phyloP scores from a whole-genome alignment of 2,113 vertebrate species.

The Rhynchopsitta pachyrhyncha region DNA sequence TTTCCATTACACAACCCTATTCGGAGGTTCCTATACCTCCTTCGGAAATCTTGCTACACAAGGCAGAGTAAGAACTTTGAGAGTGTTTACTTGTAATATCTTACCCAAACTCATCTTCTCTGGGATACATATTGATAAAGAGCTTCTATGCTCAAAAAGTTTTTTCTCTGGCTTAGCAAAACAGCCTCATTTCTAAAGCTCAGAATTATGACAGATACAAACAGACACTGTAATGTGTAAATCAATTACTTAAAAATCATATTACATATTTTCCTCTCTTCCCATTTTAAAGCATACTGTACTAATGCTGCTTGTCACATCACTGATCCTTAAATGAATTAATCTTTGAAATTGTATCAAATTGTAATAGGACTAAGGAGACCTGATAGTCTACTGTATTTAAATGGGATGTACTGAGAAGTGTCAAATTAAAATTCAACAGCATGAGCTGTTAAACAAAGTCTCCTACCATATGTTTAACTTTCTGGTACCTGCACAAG shows the following conservation, averaged over 20 bases:
- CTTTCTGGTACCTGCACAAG: neutral
- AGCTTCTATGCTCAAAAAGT: neutral
- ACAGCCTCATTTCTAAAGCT: neutral
- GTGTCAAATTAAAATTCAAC: neutral
- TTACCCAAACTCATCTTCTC: neutral
- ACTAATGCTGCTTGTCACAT: neutral
- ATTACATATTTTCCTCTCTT: neutral
- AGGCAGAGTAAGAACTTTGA: neutral
- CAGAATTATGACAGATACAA: neutral
- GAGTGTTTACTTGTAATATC: neutral
- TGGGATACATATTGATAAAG: neutral
- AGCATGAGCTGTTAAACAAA: neutral
- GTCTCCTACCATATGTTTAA: neutral
- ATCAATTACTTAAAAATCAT: neutral
- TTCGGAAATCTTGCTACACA: neutral
- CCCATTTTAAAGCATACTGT: neutral
- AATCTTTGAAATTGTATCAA: constrained; percentile 8
- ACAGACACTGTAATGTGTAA: neutral
- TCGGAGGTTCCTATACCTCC: neutral
- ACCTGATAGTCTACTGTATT: neutral
- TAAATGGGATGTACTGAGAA: neutral
- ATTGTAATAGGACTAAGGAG: neutral
- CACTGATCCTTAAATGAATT: neutral
- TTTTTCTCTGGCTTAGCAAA: neutral
- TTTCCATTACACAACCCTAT: constrained; percentile 24